Evolutionary conservation across 92 coral and sea anemone genomes (phyloP), one percentile per base, ranked within the genome.

Genomic region (Phymanthus crucifer): DNA sequence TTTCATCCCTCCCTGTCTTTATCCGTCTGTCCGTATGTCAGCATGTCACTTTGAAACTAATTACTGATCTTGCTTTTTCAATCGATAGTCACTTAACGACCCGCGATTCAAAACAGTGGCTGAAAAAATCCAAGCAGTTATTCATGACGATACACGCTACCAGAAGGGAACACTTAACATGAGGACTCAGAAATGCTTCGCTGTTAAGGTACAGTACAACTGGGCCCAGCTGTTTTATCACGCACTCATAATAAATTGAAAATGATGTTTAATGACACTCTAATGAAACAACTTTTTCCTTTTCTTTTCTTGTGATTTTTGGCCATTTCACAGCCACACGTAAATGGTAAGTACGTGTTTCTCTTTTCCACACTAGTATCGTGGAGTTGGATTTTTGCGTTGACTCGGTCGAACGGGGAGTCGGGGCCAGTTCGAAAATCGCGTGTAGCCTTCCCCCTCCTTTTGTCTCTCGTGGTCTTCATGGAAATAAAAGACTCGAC

Each of bases 101-200:
- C 91, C 89, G n/a, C 86, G 97, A 58, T 95, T 78, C 80, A 85
- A 83, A 34, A 77, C 90, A 27, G 91, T 95, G 23, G 73, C 88
- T 82, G 95, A 93, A 56, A 93, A 87, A 86, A 91, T 95, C 77
- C 97, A 95, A 82, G 84, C 93, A 18, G 96, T 95, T 36, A 95
- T 95, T 24, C 99, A 95, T 70, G 99, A 95, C 75, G 99, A 95
- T 57, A 90, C 99, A 17, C 90, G 99, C 19, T 96, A 96, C 56
- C 98, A 96, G 46, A 96, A 93, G 81, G 99, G 99, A 89, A 87
- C 99, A 3, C 90, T 96, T 10, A 96, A 93, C 65, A 96, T 96
- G 99, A 90, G 97, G 76, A 96, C 99, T 52, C 99, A 96, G 77
- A 96, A 96, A 47, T 96, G 99, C 79, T 96, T 96, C 80, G 99